phyloP scores from a whole-genome alignment of 2,797 vertebrate species.

The Chrysocyon brachyurus region DNA sequence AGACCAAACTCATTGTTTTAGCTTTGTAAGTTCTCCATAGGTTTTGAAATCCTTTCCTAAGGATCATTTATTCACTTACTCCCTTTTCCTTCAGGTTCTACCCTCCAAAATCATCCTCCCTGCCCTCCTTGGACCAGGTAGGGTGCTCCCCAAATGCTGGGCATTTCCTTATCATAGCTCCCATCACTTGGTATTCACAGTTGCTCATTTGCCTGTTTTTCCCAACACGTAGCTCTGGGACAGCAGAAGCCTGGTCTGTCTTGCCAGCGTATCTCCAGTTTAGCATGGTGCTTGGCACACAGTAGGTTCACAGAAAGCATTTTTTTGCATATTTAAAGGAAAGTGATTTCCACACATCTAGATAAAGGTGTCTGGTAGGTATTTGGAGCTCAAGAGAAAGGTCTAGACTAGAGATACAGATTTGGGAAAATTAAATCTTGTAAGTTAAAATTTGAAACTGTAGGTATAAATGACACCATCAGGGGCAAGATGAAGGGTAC shows the following conservation, averaged over 20 bases:
- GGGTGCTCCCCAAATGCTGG: neutral
- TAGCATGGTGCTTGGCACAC: neutral
- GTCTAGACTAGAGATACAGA: neutral
- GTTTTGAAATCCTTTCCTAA: neutral
- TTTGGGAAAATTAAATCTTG: neutral
- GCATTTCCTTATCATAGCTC: neutral
- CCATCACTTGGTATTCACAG: neutral
- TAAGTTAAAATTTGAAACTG: neutral
- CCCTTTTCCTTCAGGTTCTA: neutral
- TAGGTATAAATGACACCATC: neutral
- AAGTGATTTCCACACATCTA: neutral
- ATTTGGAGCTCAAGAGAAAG: constrained; percentile 4
- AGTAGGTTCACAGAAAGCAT: neutral
- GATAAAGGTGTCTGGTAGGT: neutral
- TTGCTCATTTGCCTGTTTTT: neutral
- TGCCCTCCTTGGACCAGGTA: neutral
- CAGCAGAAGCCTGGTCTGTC: neutral
- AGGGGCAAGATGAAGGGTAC: neutral
- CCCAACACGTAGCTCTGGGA: neutral
- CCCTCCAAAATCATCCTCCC: neutral
- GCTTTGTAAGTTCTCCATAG: neutral
- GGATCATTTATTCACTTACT: neutral
- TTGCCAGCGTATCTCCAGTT: neutral
- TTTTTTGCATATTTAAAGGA: neutral
- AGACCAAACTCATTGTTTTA: neutral